A percentile compares a stretch with the other conserved stretches of the same genome.
These are phyloP conservation scores for Acanthococcus lagerstroemiae DNA, from an alignment of 2,888 invertebrate genomes.

Conservation along the genomic window DNA sequence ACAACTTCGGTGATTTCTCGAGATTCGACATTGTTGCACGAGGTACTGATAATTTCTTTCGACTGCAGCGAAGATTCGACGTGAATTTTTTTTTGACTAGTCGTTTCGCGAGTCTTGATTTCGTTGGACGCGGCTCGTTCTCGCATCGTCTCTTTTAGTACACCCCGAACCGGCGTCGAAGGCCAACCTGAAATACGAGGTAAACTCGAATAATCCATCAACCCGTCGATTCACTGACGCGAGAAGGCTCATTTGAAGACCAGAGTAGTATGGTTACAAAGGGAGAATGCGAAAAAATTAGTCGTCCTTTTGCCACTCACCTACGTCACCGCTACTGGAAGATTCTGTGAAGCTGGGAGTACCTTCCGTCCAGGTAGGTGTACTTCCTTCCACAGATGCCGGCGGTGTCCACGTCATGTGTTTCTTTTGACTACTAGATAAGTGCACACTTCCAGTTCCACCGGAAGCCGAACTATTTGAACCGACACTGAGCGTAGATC, in stretches of 20 bases:
- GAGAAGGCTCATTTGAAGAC: too few species aligned
- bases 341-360: conserved; percentile 96
- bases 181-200: conserved; percentile 26
- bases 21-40: conserved; percentile 15
- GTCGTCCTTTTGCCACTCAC: not conserved
- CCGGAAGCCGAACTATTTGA: conserved; percentile 51
- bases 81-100: conserved; percentile 10
- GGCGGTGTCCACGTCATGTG: conserved; percentile 9
- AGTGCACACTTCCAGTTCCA: conserved; percentile 41
- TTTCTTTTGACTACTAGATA: conserved; percentile 51
- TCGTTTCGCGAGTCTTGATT: not conserved
- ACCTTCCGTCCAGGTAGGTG: conserved; percentile 95
- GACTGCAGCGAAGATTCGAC: conserved; percentile 2
- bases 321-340: conserved; percentile 83
- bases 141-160: not conserved
- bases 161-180: conserved; percentile 18
- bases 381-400: conserved; percentile 61
- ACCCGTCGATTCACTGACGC: not conserved
- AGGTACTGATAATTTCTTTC: conserved; percentile 8
- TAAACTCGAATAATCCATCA: too few species aligned
- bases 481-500: conserved; percentile 52
- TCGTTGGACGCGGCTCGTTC: conserved; percentile 15
- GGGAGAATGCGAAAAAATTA: not conserved
- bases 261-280: too few species aligned
- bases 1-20: conserved; percentile 24